Base-by-base conservation (phyloP, 2,797 vertebrate genomes). In the Enteromius anoplus region DNA sequence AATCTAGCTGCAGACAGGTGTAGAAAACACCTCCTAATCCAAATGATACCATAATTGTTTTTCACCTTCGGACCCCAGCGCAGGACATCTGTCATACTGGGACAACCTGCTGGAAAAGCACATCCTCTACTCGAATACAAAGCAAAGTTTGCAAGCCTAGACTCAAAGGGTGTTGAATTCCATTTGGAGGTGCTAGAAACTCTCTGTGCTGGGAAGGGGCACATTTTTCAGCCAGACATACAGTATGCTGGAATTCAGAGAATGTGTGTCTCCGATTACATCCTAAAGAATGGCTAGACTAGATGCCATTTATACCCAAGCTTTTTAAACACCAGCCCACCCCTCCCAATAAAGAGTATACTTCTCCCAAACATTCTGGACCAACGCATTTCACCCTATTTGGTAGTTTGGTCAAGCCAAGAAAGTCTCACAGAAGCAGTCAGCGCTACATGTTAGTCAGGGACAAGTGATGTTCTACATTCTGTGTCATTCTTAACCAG, bases 231-330 rank as follows among this genome's bases (percentile, higher is more conserved):
- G 40, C 29, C 58, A 62, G 64, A 29, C 62, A 5, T 81, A 64
- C 77, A 42, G 21, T 73, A 78, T 17, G 23, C 53, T 78, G 86
- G 83, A 86, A 90, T 88, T 66, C 69, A 37, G 72, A 77, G 82
- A 89, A 89, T 86, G 82, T 19, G 75, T 47, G 80, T 86, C 82
- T 88, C 80, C 49, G 23, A 78, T 84, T 88, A 88, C 86, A 86
- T 87, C 79, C 83, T 77, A 32, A 62, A 85, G 55, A 72, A 75
- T 82, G 47, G 73, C 58, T 15, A 32, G 72, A 72, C 70, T 87
- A 64, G 32, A 26, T 47, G 65, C 26, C 84, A 82, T 82, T 85
- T 64, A 78, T 78, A 82, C 55, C 80, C 72, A 26, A 23, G 42
- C 19, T 23, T 75, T 34, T 73, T 17, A 2, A 40, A 49, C 11